Evolutionary conservation across 1,140 invertebrate genomes (phyloP), one percentile per base, ranked within the genome.

Genomic region (Nomia melanderi): DNA sequence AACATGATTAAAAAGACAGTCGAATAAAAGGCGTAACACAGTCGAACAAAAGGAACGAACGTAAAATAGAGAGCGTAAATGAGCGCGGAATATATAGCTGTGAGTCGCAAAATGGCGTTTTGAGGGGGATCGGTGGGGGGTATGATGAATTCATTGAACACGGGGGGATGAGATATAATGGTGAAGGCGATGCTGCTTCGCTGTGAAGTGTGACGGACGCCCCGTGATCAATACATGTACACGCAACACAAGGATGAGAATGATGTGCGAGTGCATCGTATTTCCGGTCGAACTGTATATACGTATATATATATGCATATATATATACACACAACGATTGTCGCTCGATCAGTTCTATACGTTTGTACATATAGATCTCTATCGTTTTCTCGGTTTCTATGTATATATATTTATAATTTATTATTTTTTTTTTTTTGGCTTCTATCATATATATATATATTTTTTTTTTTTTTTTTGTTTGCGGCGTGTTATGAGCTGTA

Each of bases 211-310:
- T 74, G 59, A 76, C 73, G 73, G 54, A 77, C 57, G 59, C 57
- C 67, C 44, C 59, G 75, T 63, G 75, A 59, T 62, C n/a, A n/a
- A n/a, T 39, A 64, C 59, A 66, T 33, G 29, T 70, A 27, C 54
- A 69, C 63, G 64, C 73, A 81, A 81, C 56, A 44, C 73, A 83
- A 78, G 31, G 54, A 71, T 70, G 72, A 83, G 27, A 81, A 63
- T 78, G 29, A 77, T 78, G 79, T 72, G 67, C 66, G 63, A 33
- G 65, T 83, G 80, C 80, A 83, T 67, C 82, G 54, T 82, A 53
- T 77, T n/a, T n/a, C 67, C 36, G 41, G 66, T 54, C 63, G 25
- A 44, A 60, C 47, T 64, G 66, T 65, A 60, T 64, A 65, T 25
- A 67, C n/a, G n/a, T 50, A 23, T 8, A 17, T 44, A 44, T 44